phyloP scores from a whole-genome alignment of 53 echinoderm and acorn worm species.

The Antedon mediterranea region DNA sequence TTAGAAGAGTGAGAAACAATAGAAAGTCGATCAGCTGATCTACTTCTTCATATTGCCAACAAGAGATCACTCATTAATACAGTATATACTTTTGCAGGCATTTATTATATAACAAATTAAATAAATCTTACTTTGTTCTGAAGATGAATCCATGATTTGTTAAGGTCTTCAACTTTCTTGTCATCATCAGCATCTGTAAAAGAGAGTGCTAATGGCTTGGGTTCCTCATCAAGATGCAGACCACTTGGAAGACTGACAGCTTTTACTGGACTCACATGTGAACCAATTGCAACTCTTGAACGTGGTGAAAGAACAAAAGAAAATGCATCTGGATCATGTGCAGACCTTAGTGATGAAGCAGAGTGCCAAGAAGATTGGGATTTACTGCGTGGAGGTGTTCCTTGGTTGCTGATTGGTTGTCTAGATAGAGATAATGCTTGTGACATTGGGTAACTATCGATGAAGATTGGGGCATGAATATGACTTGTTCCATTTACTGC shows the following conservation, averaged over 20 bases:
- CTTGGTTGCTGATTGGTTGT: background rate
- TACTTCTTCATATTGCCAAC: no score
- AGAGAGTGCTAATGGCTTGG: background rate
- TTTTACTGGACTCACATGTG: background rate
- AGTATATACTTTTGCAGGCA: no score
- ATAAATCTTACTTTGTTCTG: conserved; percentile 44
- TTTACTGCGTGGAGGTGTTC: background rate
- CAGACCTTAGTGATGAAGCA: background rate
- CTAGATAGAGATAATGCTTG: background rate
- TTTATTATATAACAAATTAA: no score
- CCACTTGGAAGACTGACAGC: background rate
- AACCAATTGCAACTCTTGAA: background rate
- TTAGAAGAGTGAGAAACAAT: no score
- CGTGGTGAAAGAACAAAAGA: background rate
- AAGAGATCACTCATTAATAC: no score
- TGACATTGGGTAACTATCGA: background rate
- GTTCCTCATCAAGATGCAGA: background rate
- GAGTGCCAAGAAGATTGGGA: background rate
- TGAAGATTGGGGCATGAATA: background rate
- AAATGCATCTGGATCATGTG: background rate
- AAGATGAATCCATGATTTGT: conserved; percentile 58
- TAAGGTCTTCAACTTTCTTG: conserved; percentile 49
- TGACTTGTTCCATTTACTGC: background rate
- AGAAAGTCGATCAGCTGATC: no score
- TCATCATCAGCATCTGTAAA: background rate